A percentile compares a stretch with the other conserved stretches of the same genome.
Evolutionary conservation across 2,113 vertebrate species (phyloP).

Genomic region (Pangasianodon gigas): DNA sequence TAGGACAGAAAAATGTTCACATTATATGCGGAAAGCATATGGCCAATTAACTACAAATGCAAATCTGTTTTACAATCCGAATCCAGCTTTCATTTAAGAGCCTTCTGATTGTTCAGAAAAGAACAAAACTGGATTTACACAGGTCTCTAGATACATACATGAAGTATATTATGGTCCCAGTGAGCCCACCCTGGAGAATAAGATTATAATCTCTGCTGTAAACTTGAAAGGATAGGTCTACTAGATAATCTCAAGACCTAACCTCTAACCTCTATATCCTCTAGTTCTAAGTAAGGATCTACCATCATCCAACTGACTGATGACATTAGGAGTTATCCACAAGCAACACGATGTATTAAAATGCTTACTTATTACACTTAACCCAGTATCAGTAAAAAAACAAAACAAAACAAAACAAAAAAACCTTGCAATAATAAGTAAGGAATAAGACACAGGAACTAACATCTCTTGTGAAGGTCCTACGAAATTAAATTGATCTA

Average conservation of each 20-base stretch:
- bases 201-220: constrained; percentile 3
- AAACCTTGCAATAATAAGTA: not conserved
- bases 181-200: not conserved
- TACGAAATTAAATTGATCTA: not conserved
- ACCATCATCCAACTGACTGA: not conserved
- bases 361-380: not conserved
- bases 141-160: not conserved
- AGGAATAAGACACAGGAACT: not conserved
- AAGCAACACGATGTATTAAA: not conserved
- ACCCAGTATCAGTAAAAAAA: not conserved
- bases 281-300: not conserved
- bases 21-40: constrained; percentile 50
- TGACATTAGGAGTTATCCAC: not conserved
- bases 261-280: not conserved
- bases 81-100: constrained; percentile 34
- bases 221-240: not conserved
- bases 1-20: constrained; percentile 22
- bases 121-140: constrained; percentile 16
- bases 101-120: constrained; percentile 3
- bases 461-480: not conserved
- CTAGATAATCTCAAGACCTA: not conserved
- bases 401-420: not conserved
- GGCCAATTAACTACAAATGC: constrained; percentile 53
- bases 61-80: constrained; percentile 47
- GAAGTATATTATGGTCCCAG: not conserved